phyloP scores from a whole-genome alignment of 2,888 invertebrate species.

The Zygothrica quintamaculata region DNA sequence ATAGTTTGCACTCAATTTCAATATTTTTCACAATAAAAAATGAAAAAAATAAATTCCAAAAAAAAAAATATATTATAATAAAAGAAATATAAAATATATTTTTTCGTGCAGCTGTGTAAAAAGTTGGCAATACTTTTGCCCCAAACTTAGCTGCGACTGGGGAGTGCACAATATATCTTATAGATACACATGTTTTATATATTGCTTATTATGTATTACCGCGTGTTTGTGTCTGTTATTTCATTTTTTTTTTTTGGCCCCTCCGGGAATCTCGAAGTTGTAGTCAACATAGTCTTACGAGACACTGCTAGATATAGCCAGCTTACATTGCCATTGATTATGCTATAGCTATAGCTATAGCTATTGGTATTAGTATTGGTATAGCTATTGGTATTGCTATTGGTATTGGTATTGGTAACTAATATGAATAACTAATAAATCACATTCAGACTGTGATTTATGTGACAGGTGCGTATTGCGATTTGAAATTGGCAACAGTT shows the following conservation, averaged over 20 bases:
- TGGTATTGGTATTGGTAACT: constrained; percentile 50
- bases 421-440: constrained; percentile 79
- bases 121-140: constrained; percentile 53
- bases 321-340: no score
- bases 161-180: constrained; percentile 40
- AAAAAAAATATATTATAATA: constrained; percentile 21
- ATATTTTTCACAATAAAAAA: constrained; percentile 66
- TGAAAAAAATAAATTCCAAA: constrained; percentile 8
- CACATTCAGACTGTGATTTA: constrained; percentile 73
- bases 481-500: constrained; percentile 77
- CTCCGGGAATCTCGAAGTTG: constrained; percentile 47
- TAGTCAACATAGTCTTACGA: constrained; percentile 34
- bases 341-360: constrained; percentile 14
- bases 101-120: constrained; percentile 54
- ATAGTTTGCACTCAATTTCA: constrained; percentile 80
- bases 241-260: constrained; percentile 28
- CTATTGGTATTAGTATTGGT: neutral
- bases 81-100: constrained; percentile 29
- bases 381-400: constrained; percentile 34
- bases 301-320: constrained; percentile 30
- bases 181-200: constrained; percentile 74
- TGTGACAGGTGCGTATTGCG: constrained; percentile 79
- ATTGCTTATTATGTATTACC: constrained; percentile 76
- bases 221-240: constrained; percentile 54
- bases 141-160: constrained; percentile 4